Conservation (phyloP, 2,113 vertebrate species). For the Gallinago media region DNA sequence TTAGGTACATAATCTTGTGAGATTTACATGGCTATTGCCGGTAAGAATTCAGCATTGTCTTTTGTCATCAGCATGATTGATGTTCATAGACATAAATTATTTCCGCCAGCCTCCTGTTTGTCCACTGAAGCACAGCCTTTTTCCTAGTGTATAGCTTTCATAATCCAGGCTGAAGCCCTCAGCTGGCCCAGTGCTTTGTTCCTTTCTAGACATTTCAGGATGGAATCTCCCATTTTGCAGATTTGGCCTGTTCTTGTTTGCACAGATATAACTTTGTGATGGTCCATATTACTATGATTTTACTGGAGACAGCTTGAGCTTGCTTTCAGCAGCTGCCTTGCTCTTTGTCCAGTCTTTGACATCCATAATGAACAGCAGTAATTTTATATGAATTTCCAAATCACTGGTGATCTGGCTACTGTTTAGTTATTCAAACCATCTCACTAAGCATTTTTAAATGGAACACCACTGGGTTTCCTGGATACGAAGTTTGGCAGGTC, state of each 20-base stretch:
- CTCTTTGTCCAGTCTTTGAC: not conserved
- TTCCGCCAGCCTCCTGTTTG: not conserved
- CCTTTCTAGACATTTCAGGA: not conserved
- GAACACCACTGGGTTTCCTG: not conserved
- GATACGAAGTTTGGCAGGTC: not conserved
- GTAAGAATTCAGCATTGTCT: not conserved
- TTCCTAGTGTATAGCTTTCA: not conserved
- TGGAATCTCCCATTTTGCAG: not conserved
- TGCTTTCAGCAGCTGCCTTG: not conserved
- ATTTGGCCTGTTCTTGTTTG: not conserved
- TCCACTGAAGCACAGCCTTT: not conserved
- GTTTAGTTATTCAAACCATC: not conserved
- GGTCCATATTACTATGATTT: not conserved
- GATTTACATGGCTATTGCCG: not conserved
- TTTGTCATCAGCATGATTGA: not conserved
- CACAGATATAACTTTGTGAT: not conserved
- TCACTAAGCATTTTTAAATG: not conserved
- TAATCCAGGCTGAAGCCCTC: not conserved
- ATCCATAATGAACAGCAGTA: not conserved
- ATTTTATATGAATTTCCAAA: not conserved
- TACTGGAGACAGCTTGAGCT: not conserved
- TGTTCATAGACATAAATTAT: not conserved
- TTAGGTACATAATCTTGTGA: not conserved
- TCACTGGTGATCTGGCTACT: not conserved
- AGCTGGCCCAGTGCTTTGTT: not conserved